Base-by-base conservation (phyloP, 2,113 vertebrate species). In the Pseudorasbora parva region DNA sequence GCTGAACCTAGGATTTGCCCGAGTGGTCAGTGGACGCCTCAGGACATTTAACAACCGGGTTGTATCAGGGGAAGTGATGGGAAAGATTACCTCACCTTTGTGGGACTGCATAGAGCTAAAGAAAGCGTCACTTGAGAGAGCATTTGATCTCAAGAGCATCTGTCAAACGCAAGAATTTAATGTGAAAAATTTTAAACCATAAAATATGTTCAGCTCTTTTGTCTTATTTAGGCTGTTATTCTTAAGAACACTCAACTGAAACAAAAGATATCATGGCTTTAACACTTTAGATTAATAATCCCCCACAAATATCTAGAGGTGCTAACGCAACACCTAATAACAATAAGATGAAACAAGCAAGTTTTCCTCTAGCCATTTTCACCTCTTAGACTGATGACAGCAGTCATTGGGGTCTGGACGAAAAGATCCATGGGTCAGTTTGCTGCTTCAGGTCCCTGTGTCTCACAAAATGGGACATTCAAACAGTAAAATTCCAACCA, bases 391-490 rank as follows among this genome's bases (percentile, higher is more conserved):
- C 73, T 21, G 57, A 83, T 86, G 75, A 27, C 27, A 33, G n/a
- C 23, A 30, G 64, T 47, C 17, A 4, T 54, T 33, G 19, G 73
- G 69, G 47, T 81, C 82, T 60, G 8, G 27, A 54, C 0, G 14
- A 62, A 77, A 81, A 84, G 43, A 81, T 86, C 47, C 79, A 84
- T 76, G 49, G 62, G 71, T 45, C 19, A 72, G 76, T 47, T 41
- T 45, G 57, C 27, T 76, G 45, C 43, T 57, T 71, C 27, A 68
- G 64, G 60, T 83, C 78, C 78, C 74, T 51, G 54, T 23, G 47
- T 80, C 69, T 25, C 49, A 60, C 30, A 71, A 86, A 83, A 86
- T 69, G 47, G 83, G 68, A 41, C 33, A 69, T 69, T 41, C 17
- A 69, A 66, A 69, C 66, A 49, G 45, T 45, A 41, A 81, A 84